Evolutionary conservation across 2,113 vertebrate genomes (phyloP).

Genomic region (Atherinomorus stipes): DNA sequence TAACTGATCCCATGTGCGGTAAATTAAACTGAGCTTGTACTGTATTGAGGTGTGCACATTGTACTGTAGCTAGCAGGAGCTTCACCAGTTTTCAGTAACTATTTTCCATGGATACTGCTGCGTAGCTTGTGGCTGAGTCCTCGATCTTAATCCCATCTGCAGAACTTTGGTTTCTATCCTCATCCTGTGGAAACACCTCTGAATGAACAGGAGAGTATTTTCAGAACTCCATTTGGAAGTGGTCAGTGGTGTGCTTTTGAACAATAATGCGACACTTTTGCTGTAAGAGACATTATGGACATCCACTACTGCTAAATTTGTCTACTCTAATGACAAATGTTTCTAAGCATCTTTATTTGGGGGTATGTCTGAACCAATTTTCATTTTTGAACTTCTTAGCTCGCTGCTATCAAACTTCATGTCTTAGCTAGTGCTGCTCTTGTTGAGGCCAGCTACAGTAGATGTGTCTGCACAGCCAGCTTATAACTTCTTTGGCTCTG

Average conservation of each 20-base stretch:
- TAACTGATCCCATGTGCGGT: too few species aligned
- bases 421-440: slow-evolving; percentile 30
- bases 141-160: neutral
- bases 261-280: neutral
- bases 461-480: slow-evolving; percentile 75
- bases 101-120: neutral
- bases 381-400: slow-evolving; percentile 5
- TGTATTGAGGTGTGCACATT: too few species aligned
- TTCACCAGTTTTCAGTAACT: too few species aligned
- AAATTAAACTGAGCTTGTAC: too few species aligned
- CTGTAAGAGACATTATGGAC: neutral
- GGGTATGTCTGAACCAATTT: neutral
- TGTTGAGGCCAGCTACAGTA: slow-evolving; percentile 54
- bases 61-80: too few species aligned
- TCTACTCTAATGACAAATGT: neutral
- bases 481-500: slow-evolving; percentile 85
- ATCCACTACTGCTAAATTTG: neutral
- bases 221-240: neutral
- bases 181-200: neutral
- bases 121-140: neutral
- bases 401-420: slow-evolving; percentile 13
- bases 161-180: neutral
- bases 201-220: neutral
- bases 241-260: neutral
- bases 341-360: neutral